Percentiles rank a stretch among this genome's conserved stretches.
phyloP scores from a whole-genome alignment of 2,888 invertebrate species.

The Syrista parreyssii region DNA sequence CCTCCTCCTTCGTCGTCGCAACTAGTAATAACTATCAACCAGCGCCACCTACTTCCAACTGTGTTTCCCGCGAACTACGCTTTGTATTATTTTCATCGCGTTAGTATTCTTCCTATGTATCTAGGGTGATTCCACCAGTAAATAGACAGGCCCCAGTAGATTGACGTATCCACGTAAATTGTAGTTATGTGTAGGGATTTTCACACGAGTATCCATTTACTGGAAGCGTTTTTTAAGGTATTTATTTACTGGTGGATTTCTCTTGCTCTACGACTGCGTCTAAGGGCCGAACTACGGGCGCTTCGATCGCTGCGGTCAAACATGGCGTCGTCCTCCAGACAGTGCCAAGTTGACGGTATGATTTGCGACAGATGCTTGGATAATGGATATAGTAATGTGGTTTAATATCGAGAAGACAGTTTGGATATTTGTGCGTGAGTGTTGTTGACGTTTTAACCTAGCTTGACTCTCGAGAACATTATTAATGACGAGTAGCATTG shows the following conservation, averaged over 20 bases:
- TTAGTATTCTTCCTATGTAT: background rate
- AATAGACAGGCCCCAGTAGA: too few species aligned
- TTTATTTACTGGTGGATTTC: background rate
- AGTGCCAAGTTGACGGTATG: background rate
- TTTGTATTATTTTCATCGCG: background rate
- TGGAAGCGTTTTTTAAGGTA: too few species aligned
- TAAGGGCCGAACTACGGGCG: background rate
- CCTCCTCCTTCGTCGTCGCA: constrained; percentile 4
- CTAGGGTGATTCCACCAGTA: too few species aligned
- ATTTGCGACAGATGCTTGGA: background rate
- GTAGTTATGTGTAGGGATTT: too few species aligned
- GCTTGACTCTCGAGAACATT: background rate
- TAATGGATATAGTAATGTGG: background rate
- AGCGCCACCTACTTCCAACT: background rate
- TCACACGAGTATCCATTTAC: too few species aligned
- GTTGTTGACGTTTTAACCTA: background rate
- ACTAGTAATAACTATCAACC: background rate
- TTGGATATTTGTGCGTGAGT: background rate
- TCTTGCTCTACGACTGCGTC: background rate
- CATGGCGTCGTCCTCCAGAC: background rate
- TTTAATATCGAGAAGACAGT: background rate
- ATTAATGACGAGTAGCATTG: background rate
- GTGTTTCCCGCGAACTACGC: background rate
- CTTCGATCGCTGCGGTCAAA: background rate
- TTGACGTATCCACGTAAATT: too few species aligned